Base-by-base conservation (phyloP, 2,888 invertebrate species). In the Biston betularia region DNA sequence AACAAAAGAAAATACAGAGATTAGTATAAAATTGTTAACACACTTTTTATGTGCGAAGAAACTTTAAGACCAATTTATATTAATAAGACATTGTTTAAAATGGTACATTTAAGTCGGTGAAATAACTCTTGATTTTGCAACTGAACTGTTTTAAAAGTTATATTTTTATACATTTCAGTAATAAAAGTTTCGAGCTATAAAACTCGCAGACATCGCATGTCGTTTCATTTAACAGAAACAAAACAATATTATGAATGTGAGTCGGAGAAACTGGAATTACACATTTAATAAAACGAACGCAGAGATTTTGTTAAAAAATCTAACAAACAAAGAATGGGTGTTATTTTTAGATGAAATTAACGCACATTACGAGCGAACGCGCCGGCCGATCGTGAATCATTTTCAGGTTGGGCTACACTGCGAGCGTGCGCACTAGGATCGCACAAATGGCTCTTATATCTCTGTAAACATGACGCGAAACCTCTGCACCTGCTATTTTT, bases 281-380 rank as follows among this genome's bases (percentile, higher is more conserved):
- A 78, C 79, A 80, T 79, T 79, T 79, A 80, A 80, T 79, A 79
- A 79, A 78, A 73, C 66, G 70, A 72, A 70, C 69, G 53, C 65
- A 59, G 53, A 68, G 84, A 88, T 91, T 92, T 91, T 88, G 89
- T 90, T 68, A 68, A 68, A 91, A 89, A 89, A 87, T 86, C 86
- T 86, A 88, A 88, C 90, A 89, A 90, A 89, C 90, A 90, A 90
- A 90, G 90, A 90, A 90, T 89, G 80, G 84, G 83, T 90, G 89
- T 88, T 92, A 92, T 92, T 92, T 92, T 91, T 89, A 92, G 91
- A 89, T 89, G 87, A 90, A 92, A 92, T 92, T 92, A 92, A 91
- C 92, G 92, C 89, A 89, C 87, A 89, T 92, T 92, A 91, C 84
- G 88, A 88, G 78, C 86, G 86, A 86, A 84, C 86, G 86, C 85